phyloP scores from a whole-genome alignment of 2,113 vertebrate genomes.

The Cygnus atratus region DNA sequence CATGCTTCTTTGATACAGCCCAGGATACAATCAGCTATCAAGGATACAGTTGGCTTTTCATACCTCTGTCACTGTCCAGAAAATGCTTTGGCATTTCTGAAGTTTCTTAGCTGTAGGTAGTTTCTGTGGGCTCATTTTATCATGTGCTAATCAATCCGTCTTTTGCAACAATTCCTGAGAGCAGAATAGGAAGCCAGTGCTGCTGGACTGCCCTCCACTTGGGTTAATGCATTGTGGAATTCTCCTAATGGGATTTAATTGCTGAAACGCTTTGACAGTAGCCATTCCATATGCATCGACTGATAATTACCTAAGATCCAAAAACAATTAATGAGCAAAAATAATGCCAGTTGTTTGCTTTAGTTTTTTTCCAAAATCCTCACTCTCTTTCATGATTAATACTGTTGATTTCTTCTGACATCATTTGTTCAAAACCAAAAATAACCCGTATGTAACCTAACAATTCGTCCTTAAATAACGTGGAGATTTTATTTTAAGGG shows the following conservation, averaged over 20 bases:
- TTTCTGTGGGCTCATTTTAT: neutral
- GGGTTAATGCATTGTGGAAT: neutral
- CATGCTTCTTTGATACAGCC: too few species aligned
- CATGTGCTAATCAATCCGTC: neutral
- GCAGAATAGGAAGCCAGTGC: neutral
- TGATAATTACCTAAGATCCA: neutral
- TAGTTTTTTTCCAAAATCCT: neutral
- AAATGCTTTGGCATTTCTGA: neutral
- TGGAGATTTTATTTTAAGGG: neutral
- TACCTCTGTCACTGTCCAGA: accelerated
- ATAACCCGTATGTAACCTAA: neutral
- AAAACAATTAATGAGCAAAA: neutral
- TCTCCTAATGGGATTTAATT: conserved; percentile 12
- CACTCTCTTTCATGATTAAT: neutral
- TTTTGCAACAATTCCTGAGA: neutral
- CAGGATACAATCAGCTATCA: too few species aligned
- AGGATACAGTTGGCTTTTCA: neutral
- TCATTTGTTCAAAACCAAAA: conserved; percentile 3
- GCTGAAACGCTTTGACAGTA: neutral
- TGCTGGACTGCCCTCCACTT: neutral
- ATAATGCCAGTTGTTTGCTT: neutral
- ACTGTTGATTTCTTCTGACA: neutral
- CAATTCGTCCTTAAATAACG: neutral
- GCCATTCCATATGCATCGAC: neutral
- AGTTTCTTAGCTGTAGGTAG: neutral